phyloP scores from a whole-genome alignment of 2,888 invertebrate species.

The Lasioglossum figueresi region DNA sequence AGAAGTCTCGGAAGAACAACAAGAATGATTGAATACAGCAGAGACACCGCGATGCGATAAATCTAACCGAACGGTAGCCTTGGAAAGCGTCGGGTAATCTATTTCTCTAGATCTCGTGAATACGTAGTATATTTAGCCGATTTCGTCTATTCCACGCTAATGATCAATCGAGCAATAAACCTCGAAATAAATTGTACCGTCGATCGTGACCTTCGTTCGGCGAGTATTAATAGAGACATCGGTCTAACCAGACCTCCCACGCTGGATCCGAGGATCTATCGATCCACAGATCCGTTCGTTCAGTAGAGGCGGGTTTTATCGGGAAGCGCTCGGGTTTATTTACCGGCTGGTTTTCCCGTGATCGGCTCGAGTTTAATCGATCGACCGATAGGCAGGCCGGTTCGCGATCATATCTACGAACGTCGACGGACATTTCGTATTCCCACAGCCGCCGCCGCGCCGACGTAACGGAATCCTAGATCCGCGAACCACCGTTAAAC shows the following conservation, averaged over 20 bases:
- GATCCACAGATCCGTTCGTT: neutral
- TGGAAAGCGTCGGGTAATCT: neutral
- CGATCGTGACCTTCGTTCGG: constrained; percentile 16
- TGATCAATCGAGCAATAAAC: neutral
- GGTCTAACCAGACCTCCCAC: constrained; percentile 22
- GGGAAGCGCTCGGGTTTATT: neutral
- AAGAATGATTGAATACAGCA: neutral
- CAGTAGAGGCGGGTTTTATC: neutral
- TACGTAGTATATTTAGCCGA: neutral
- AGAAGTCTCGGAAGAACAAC: neutral
- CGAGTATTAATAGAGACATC: constrained; percentile 28
- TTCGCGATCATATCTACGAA: constrained; percentile 22
- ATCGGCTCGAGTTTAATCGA: constrained; percentile 10
- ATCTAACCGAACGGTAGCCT: neutral
- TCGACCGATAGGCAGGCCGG: constrained; percentile 16
- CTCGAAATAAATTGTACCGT: neutral
- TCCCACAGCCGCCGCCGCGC: constrained; percentile 35
- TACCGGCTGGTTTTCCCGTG: neutral
- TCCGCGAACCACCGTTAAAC: constrained; percentile 63
- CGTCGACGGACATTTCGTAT: constrained; percentile 44
- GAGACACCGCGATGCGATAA: neutral
- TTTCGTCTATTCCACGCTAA: neutral
- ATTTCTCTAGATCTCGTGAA: neutral
- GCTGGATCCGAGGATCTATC: neutral
- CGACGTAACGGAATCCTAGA: constrained; percentile 57